Evolutionary conservation across 2,888 invertebrate species (phyloP).

Genomic region (Catocala fraxini): DNA sequence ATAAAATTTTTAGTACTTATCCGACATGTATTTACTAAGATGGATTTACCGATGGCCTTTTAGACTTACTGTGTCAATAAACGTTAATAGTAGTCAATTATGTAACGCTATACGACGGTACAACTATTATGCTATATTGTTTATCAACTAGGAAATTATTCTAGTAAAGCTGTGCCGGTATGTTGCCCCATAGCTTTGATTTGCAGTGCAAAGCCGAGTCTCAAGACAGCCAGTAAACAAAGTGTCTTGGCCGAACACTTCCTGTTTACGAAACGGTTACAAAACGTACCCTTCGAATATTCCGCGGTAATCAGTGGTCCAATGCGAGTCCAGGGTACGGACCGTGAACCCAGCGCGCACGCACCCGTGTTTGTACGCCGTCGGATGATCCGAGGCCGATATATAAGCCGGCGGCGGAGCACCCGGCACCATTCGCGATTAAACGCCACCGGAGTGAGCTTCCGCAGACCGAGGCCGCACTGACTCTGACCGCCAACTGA

Average conservation of each 20-base stretch:
- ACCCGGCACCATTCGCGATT: constrained; percentile 84
- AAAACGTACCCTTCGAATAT: constrained; percentile 68
- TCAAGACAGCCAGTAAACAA: constrained; percentile 51
- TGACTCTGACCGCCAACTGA: constrained; percentile 80
- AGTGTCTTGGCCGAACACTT: constrained; percentile 55
- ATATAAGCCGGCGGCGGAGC: constrained; percentile 79
- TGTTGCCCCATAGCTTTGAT: constrained; percentile 46
- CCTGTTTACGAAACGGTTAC: constrained; percentile 67
- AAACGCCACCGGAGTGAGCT: constrained; percentile 77
- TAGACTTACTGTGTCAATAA: constrained; percentile 25
- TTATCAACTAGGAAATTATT: constrained; percentile 45
- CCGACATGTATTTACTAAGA: neutral
- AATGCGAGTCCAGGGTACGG: constrained; percentile 79
- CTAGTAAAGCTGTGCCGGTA: constrained; percentile 36
- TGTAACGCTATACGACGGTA: constrained; percentile 9
- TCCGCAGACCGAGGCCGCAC: constrained; percentile 77
- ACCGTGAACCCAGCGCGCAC: constrained; percentile 83
- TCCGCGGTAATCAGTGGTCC: constrained; percentile 62
- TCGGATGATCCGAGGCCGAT: constrained; percentile 86
- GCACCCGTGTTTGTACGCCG: constrained; percentile 73
- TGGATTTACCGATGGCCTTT: constrained; percentile 16
- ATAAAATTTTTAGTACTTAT: neutral
- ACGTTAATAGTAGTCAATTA: constrained; percentile 16
- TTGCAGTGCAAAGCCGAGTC: constrained; percentile 50
- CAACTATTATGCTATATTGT: constrained; percentile 28